Conservation (phyloP, 2,113 vertebrate species). For the Scophthalmus maximus region DNA sequence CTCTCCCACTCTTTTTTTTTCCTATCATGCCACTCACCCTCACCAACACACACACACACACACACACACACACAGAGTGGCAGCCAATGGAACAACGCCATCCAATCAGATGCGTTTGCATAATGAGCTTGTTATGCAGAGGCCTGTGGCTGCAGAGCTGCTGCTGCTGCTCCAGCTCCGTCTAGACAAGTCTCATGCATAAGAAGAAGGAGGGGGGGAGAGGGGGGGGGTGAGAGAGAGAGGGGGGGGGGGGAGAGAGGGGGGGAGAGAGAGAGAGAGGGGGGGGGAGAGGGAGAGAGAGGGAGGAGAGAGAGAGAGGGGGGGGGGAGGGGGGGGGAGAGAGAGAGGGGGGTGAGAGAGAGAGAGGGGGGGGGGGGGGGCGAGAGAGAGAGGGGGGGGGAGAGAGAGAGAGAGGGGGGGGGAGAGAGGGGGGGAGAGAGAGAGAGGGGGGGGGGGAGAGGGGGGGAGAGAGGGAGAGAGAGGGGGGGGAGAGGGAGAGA, state of each 20-base stretch:
- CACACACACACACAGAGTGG: conserved; percentile 61
- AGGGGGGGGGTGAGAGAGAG: too few relatives aligned
- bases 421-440: conserved; percentile 23
- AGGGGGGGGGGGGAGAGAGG: conserved; percentile 19
- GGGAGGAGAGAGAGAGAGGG: conserved; percentile 29
- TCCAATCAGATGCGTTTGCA: conserved; percentile 87
- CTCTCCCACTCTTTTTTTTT: conserved; percentile 39
- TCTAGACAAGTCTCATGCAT: conserved; percentile 87
- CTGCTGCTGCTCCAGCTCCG: conserved; percentile 75
- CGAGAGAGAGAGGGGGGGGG: conserved; percentile 18
- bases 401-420: conserved; percentile 37
- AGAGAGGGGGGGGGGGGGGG: conserved; percentile 36
- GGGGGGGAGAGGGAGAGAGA: conserved; percentile 24
- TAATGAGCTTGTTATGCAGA: conserved; percentile 86
- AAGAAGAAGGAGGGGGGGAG: conserved; percentile 61
- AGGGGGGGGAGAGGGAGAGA: too few relatives aligned
- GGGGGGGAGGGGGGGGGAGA: conserved; percentile 62
- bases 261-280: conserved; percentile 36
- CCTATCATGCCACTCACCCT: conserved; percentile 15
- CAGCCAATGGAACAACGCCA: conserved; percentile 83
- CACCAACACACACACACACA: conserved; percentile 18
- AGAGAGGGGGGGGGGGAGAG: conserved; percentile 63
- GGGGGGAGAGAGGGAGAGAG: conserved; percentile 50
- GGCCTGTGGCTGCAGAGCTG: conserved; percentile 81
- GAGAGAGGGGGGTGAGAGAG: conserved; percentile 58